These are phyloP conservation scores for Dolomedes plantarius DNA, from an alignment of 2,888 invertebrate genomes.

Conservation along the genomic window DNA sequence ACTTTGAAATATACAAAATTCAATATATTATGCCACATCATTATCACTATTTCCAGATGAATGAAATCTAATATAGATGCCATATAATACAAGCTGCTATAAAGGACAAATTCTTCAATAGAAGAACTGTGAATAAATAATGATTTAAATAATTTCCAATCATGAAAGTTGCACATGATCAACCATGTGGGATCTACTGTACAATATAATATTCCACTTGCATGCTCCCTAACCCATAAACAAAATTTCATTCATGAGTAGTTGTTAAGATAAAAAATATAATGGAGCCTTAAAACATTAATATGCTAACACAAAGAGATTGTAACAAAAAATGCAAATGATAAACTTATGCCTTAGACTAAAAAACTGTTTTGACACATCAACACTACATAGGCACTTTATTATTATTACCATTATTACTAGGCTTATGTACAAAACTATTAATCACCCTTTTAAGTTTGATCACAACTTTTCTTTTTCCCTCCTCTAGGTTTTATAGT, in stretches of 20 bases:
- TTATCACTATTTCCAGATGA: too few relatives aligned
- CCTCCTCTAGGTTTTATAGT: conserved; percentile 90
- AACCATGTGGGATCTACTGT: too few relatives aligned
- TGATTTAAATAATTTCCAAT: too few relatives aligned
- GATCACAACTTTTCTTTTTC: conserved; percentile 70
- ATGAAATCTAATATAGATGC: too few relatives aligned
- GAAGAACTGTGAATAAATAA: too few relatives aligned
- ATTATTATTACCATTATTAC: conserved; percentile 1
- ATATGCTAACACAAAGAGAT: not conserved
- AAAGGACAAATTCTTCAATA: too few relatives aligned
- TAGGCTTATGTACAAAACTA: conserved; percentile 24
- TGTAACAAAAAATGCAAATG: not conserved
- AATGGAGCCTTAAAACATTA: not conserved
- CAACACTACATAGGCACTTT: conserved; percentile 62
- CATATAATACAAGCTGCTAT: too few relatives aligned
- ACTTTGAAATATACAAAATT: too few relatives aligned
- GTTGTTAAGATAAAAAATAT: not conserved
- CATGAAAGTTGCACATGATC: too few relatives aligned
- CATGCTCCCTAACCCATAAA: too few relatives aligned
- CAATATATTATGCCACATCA: too few relatives aligned
- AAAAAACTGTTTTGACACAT: not conserved
- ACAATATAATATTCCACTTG: too few relatives aligned
- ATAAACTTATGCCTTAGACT: not conserved
- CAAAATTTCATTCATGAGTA: not conserved
- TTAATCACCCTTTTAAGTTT: conserved; percentile 26